These are phyloP conservation scores for Esperia sulphurella DNA, from an alignment of 2,888 invertebrate species.

Conservation along the genomic window DNA sequence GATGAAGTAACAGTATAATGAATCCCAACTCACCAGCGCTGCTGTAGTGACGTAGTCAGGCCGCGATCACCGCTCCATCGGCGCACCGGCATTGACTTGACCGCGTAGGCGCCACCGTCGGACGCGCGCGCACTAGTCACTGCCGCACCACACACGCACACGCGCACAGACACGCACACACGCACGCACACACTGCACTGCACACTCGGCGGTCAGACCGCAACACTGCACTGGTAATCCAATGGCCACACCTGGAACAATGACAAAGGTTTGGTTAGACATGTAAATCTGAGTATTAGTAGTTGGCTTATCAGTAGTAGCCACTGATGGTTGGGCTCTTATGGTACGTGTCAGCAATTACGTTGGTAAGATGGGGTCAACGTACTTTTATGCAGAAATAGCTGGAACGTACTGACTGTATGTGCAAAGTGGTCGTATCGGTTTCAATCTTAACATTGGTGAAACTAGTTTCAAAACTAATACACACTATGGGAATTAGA, in stretches of 20 bases:
- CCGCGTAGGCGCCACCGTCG: slow-evolving; percentile 55
- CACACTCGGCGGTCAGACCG: slow-evolving; percentile 29
- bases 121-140: slow-evolving; percentile 38
- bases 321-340: no score
- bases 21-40: slow-evolving; percentile 63
- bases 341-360: no score
- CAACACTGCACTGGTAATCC: slow-evolving; percentile 9
- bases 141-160: slow-evolving; percentile 30
- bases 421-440: no score
- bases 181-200: slow-evolving; percentile 25
- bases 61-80: slow-evolving; percentile 77
- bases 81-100: slow-evolving; percentile 71
- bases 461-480: no score
- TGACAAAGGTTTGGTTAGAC: slow-evolving; percentile 17
- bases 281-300: no score
- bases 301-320: no score
- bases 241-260: slow-evolving; percentile 53
- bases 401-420: no score
- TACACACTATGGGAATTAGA: no score
- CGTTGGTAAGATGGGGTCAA: no score
- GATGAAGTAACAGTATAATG: background rate
- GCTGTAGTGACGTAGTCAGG: slow-evolving; percentile 64
- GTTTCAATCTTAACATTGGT: no score
- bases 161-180: slow-evolving; percentile 18
- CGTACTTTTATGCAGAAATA: no score